Evolutionary conservation across 2,113 vertebrate species (phyloP), one percentile per base, ranked within the genome.

Genomic region (Ornithorhynchus anatinus): DNA sequence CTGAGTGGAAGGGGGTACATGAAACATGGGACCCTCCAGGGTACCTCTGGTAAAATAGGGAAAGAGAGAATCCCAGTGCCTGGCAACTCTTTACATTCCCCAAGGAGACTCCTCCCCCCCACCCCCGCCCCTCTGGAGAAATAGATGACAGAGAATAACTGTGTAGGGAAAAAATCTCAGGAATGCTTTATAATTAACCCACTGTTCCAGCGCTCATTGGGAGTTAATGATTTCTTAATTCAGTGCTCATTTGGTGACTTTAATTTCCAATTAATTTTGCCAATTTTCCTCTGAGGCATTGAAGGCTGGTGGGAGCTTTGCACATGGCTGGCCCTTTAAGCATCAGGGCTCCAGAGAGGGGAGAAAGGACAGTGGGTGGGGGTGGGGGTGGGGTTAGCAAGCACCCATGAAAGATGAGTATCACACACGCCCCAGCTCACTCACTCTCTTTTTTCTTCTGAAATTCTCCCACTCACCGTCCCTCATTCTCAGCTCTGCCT

Each of bases 211-310:
- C 72, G 82, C 69, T 79, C 78, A 60, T 87, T 77, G 79, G 63
- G 70, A 84, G 59, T 75, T 80, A 85, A 87, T 68, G 78, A 70
- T 72, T 87, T 84, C 86, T 85, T 84, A 85, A 87, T 81, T 81
- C 83, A 61, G 72, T 81, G 80, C 72, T 84, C 75, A 84, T 85
- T 85, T 80, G 75, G 78, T 64, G 75, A 80, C 67, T 87, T 84
- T 75, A 77, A 87, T 85, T 87, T 87, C 83, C 86, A 87, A 80
- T 85, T 87, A 87, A 84, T 81, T 87, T 84, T 85, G 80, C 80
- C 52, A 19, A 81, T 85, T 81, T 81, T 85, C 66, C 75, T 87
- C 61, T 1, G 2, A 80, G 78, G 67, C 62, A 25, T 29, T 77
- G 57, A 58, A 60, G 62, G 64, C 74, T 75, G 58, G 78, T 75